Evolutionary conservation across 2,113 vertebrate genomes (phyloP).

Genomic region (Tricholaema leucomelas): DNA sequence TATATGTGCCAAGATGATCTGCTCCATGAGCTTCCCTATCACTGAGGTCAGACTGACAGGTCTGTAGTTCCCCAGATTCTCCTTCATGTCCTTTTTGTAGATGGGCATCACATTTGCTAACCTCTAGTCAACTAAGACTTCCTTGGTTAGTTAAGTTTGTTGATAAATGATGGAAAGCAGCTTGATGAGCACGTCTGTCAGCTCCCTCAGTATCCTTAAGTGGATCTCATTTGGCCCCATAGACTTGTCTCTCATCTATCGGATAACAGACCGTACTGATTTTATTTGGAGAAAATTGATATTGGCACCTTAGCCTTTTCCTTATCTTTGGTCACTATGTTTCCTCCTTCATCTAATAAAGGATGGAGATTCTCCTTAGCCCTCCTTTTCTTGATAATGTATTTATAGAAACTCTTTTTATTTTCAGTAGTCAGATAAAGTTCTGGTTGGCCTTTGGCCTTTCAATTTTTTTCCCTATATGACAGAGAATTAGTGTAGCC

Average conservation of each 20-base stretch:
- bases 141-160: background rate
- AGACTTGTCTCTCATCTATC: background rate
- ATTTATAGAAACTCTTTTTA: background rate
- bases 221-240: background rate
- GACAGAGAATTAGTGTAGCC: no score
- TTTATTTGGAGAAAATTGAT: background rate
- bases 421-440: background rate
- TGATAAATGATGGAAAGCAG: background rate
- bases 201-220: background rate
- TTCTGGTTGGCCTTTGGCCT: no score
- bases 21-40: background rate
- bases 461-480: background rate
- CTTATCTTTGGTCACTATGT: background rate
- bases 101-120: background rate
- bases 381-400: background rate
- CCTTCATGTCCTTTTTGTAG: background rate
- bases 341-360: background rate
- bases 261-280: no score
- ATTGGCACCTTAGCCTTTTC: background rate
- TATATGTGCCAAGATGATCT: no score
- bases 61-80: background rate
- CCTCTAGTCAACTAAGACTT: background rate
- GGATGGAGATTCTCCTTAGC: background rate
- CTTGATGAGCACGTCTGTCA: background rate
- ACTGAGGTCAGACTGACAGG: background rate